Conservation (phyloP, 2,797 vertebrate genomes). For the Mormyrus hasselquistii region DNA sequence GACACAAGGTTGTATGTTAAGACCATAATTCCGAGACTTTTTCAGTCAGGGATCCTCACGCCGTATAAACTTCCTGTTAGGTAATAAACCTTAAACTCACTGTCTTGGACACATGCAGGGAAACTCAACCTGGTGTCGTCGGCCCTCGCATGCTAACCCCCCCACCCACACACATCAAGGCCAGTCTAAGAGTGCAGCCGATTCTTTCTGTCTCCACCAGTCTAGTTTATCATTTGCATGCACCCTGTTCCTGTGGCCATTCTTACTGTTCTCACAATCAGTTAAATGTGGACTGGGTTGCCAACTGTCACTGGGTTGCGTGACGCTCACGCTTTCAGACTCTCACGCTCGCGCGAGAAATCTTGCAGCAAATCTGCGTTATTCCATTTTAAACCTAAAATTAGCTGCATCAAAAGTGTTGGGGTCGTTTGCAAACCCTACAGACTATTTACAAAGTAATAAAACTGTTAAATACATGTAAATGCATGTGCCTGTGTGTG, state of each 20-base stretch:
- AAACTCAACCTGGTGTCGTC: not conserved
- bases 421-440: not conserved
- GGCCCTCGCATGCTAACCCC: too few relatives aligned
- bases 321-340: not conserved
- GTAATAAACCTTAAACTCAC: too few relatives aligned
- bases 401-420: not conserved
- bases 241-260: not conserved
- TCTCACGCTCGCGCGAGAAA: not conserved
- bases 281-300: not conserved
- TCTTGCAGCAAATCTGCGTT: not conserved
- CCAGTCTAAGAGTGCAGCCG: not conserved
- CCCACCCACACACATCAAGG: too few relatives aligned
- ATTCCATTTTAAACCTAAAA: not conserved
- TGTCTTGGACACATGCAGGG: not conserved
- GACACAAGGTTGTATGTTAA: not conserved
- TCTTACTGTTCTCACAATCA: not conserved
- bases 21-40: too few relatives aligned
- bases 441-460: not conserved
- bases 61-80: too few relatives aligned
- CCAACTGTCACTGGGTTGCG: not conserved
- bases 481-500: not conserved
- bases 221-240: not conserved
- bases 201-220: not conserved
- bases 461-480: not conserved
- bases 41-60: too few relatives aligned